Percentiles rank a stretch among this genome's conserved stretches.
Conservation (phyloP, 2,888 invertebrate genomes). For the Leptogaster cylindrica region DNA sequence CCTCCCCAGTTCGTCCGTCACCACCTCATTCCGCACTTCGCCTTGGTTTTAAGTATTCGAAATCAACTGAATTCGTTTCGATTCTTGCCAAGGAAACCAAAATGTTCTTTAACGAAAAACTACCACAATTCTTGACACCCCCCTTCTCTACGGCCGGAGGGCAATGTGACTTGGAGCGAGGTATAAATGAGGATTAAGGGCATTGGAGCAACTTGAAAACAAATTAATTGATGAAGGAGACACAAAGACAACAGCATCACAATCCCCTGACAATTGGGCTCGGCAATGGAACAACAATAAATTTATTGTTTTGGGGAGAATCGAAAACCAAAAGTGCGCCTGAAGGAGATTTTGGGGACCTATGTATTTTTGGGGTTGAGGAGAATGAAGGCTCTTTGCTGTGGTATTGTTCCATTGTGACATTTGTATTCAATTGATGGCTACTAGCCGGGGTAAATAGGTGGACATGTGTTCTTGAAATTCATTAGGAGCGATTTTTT, state of each 20-base stretch:
- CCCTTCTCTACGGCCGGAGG: neutral
- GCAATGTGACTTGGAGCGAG: slow-evolving; percentile 13
- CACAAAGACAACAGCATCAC: slow-evolving; percentile 46
- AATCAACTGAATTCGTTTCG: slow-evolving; percentile 34
- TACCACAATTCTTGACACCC: slow-evolving; percentile 3
- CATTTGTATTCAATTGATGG: slow-evolving; percentile 49
- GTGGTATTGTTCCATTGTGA: slow-evolving; percentile 38
- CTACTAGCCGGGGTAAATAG: slow-evolving; percentile 45
- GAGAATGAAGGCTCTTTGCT: neutral
- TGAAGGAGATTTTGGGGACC: slow-evolving; percentile 39
- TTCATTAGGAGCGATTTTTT: slow-evolving; percentile 44
- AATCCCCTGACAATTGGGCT: slow-evolving; percentile 28
- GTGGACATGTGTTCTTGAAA: slow-evolving; percentile 48
- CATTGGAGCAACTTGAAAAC: slow-evolving; percentile 50
- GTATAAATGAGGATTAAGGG: slow-evolving; percentile 51
- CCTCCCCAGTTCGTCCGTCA: too few relatives aligned
- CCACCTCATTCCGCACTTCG: too few relatives aligned
- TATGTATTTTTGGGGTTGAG: neutral
- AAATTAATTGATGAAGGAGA: slow-evolving; percentile 52
- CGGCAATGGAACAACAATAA: slow-evolving; percentile 40
- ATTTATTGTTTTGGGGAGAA: slow-evolving; percentile 37
- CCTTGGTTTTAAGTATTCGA: too few relatives aligned
- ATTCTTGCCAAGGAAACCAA: neutral
- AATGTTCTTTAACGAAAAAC: slow-evolving; percentile 25
- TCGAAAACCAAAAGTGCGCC: slow-evolving; percentile 43